Evolutionary conservation across 2,888 invertebrate species (phyloP).

Genomic region (Drosophila melanocephala): DNA sequence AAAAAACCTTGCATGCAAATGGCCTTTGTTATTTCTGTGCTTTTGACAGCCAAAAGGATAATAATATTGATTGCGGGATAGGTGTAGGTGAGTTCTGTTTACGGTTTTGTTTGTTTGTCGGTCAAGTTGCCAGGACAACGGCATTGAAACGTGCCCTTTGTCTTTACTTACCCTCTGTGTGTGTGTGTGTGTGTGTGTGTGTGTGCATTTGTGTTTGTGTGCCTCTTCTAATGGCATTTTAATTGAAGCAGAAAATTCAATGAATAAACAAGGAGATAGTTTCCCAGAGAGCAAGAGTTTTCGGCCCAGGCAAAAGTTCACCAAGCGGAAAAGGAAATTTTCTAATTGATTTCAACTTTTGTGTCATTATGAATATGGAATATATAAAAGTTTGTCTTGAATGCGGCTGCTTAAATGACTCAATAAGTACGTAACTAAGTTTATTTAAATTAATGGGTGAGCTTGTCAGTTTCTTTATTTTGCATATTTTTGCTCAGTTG

Average conservation of each 20-base stretch:
- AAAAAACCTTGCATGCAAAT: slow-evolving; percentile 70
- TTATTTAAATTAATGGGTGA: background rate
- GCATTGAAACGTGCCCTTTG: slow-evolving; percentile 57
- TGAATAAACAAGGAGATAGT: slow-evolving; percentile 75
- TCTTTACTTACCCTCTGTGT: slow-evolving; percentile 3
- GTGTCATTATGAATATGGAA: slow-evolving; percentile 34
- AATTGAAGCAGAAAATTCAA: slow-evolving; percentile 74
- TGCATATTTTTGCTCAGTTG: background rate
- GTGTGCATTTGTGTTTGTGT: slow-evolving; percentile 7
- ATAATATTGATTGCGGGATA: slow-evolving; percentile 68
- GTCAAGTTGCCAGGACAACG: slow-evolving; percentile 71
- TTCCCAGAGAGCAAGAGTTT: slow-evolving; percentile 37
- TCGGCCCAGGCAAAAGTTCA: slow-evolving; percentile 34
- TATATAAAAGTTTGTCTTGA: slow-evolving; percentile 29
- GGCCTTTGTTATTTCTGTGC: slow-evolving; percentile 50
- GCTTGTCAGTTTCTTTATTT: background rate
- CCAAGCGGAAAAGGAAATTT: slow-evolving; percentile 45
- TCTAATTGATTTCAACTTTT: slow-evolving; percentile 64
- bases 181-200: background rate
- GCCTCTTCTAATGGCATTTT: slow-evolving; percentile 69
- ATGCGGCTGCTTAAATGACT: slow-evolving; percentile 5
- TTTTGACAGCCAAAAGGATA: slow-evolving; percentile 74
- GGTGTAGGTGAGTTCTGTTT: slow-evolving; percentile 46
- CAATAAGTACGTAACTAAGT: slow-evolving; percentile 2
- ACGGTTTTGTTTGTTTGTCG: slow-evolving; percentile 52